Evolutionary conservation across 2,113 vertebrate species (phyloP).

Genomic region (Sisor rabdophorus): DNA sequence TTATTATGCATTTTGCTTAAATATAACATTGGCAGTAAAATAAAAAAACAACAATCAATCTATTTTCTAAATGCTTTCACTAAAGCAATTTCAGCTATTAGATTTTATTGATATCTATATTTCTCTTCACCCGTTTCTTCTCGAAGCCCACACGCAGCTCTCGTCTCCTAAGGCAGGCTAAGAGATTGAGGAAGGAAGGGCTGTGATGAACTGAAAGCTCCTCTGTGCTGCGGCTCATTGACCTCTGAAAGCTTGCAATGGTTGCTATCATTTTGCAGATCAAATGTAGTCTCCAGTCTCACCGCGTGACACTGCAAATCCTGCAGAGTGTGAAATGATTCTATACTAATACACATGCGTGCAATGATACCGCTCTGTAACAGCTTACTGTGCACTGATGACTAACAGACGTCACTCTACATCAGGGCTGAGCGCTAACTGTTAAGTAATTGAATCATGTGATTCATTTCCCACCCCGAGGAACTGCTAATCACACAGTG

Average conservation of each 20-base stretch:
- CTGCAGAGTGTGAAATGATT: constrained; percentile 45
- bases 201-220: constrained; percentile 37
- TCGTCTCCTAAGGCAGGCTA: background rate
- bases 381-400: background rate
- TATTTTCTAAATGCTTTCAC: background rate
- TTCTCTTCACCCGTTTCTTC: background rate
- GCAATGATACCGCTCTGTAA: background rate
- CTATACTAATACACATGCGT: constrained; percentile 10
- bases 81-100: background rate
- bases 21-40: background rate
- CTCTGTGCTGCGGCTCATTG: constrained; percentile 57
- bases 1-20: background rate
- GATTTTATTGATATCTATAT: background rate
- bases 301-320: constrained; percentile 12
- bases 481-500: background rate
- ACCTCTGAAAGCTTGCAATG: constrained; percentile 52
- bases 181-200: constrained; percentile 8
- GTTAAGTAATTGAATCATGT: background rate
- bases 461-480: background rate
- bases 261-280: constrained; percentile 51
- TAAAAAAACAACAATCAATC: background rate
- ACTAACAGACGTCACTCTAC: constrained; percentile 2
- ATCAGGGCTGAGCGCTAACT: background rate
- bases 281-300: constrained; percentile 46
- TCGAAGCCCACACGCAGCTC: background rate